phyloP scores from a whole-genome alignment of 2,113 vertebrate genomes.

The Chitala chitala region DNA sequence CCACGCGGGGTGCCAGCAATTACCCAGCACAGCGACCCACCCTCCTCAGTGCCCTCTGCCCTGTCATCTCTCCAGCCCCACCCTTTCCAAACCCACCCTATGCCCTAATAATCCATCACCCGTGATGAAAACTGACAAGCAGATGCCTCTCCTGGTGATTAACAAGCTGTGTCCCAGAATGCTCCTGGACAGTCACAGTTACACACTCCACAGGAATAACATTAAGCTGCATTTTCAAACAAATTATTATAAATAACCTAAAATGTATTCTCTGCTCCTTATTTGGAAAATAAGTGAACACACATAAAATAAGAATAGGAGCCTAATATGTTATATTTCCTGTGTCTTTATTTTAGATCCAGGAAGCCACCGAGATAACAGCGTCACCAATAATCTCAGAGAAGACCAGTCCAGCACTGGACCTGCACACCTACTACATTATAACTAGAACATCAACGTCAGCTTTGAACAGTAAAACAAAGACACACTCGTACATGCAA shows the following conservation, averaged over 20 bases:
- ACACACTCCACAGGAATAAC: slow-evolving; percentile 38
- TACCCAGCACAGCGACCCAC: slow-evolving; percentile 3
- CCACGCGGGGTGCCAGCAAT: not conserved
- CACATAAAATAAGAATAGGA: slow-evolving; percentile 9
- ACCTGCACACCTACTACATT: not conserved
- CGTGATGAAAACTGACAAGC: slow-evolving; percentile 28
- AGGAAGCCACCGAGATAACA: not conserved
- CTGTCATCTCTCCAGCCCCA: not conserved
- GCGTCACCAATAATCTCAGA: too few relatives aligned
- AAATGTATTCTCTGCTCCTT: slow-evolving; percentile 45
- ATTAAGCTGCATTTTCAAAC: slow-evolving; percentile 56
- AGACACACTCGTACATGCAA: not conserved
- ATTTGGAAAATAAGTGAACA: slow-evolving; percentile 38
- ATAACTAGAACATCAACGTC: not conserved
- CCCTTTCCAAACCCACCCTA: slow-evolving; percentile 30
- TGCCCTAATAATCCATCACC: not conserved
- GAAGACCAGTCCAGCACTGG: not conserved
- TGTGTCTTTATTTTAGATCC: not conserved
- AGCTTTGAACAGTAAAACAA: not conserved
- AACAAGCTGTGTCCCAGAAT: slow-evolving; percentile 49
- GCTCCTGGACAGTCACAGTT: slow-evolving; percentile 49
- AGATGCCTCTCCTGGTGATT: slow-evolving; percentile 60
- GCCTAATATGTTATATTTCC: not conserved
- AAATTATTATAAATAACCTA: slow-evolving; percentile 57
- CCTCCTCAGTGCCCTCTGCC: not conserved